phyloP scores from a whole-genome alignment of 35 echinoderm and acorn worm species.

The Amphiura filiformis region DNA sequence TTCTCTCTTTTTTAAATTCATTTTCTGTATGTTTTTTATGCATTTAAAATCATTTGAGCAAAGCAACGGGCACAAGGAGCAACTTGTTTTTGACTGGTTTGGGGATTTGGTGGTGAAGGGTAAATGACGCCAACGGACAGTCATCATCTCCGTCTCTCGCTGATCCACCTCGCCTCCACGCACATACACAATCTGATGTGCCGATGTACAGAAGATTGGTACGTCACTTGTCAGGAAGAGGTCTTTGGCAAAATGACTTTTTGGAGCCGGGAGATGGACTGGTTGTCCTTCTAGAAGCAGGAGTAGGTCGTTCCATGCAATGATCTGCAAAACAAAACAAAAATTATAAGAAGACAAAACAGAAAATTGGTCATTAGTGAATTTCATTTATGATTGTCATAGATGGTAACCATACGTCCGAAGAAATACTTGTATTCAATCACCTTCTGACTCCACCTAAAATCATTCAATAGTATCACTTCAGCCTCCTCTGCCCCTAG shows the following conservation, averaged over 20 bases:
- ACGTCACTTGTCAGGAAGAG: background rate
- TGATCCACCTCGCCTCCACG: constrained; percentile 27
- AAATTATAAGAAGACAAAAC: no score
- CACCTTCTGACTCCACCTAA: constrained; percentile 15
- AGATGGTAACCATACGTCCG: no score
- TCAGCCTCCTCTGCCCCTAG: constrained; percentile 8
- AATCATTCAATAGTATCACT: constrained; percentile 40
- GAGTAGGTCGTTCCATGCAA: constrained; percentile 39
- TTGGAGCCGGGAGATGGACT: constrained; percentile 27
- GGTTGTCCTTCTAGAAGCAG: constrained; percentile 36
- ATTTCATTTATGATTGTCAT: no score
- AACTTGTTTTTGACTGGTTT: background rate
- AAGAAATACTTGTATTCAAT: no score
- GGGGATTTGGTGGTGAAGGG: constrained; percentile 2
- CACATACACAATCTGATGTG: constrained; percentile 23
- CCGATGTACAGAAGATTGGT: constrained; percentile 33
- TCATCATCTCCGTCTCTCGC: constrained; percentile 45
- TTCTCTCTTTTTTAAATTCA: no score
- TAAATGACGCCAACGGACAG: constrained; percentile 23
- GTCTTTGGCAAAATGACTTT: constrained; percentile 39
- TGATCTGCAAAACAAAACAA: constrained; percentile 14
- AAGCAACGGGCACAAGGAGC: background rate
- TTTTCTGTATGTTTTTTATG: no score
- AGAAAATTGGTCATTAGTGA: no score
- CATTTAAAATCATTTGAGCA: background rate